Percentiles rank a stretch among this genome's conserved stretches.
Conservation (phyloP, 1,140 invertebrate genomes). For the Coenobita brevimanus region DNA sequence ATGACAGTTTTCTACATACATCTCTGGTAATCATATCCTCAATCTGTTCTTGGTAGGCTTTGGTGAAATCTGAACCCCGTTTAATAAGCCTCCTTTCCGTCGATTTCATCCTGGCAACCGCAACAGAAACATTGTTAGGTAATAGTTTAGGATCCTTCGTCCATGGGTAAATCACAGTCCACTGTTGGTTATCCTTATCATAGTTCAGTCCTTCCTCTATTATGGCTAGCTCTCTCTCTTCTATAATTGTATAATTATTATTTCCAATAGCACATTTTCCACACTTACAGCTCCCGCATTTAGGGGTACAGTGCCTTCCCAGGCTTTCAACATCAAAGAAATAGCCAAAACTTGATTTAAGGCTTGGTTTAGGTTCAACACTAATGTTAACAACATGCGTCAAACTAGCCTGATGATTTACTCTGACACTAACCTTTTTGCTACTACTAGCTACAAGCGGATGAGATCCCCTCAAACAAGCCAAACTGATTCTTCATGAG, state of each 20-base stretch:
- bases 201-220: constrained; percentile 9
- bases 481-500: background rate
- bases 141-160: constrained; percentile 20
- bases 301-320: background rate
- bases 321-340: background rate
- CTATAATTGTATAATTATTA: background rate
- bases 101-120: constrained; percentile 23
- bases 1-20: background rate
- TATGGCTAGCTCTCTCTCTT: background rate
- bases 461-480: background rate
- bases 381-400: background rate
- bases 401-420: background rate
- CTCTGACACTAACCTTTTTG: background rate
- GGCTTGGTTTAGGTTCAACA: background rate
- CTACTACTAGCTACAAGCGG: background rate
- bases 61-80: constrained; percentile 2
- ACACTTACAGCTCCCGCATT: background rate
- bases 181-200: background rate
- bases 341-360: background rate
- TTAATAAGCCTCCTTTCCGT: constrained; percentile 20
- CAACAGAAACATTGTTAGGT: constrained; percentile 19
- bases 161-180: constrained; percentile 35
- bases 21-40: constrained; percentile 22
- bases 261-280: background rate
- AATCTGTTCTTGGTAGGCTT: background rate